Conservation (phyloP, 92 coral and sea anemone species). For the Actinostola sp. region DNA sequence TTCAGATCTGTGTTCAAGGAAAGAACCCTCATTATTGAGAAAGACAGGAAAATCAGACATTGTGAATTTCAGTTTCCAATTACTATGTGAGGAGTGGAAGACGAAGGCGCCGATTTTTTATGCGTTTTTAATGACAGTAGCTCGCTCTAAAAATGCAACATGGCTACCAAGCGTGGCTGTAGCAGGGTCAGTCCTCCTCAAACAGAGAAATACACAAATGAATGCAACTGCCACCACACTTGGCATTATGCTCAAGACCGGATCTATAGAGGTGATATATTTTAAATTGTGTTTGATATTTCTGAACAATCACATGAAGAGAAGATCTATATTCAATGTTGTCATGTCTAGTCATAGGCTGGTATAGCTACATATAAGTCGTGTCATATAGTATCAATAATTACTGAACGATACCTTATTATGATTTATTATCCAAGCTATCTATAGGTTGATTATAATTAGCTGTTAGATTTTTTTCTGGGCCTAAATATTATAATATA, state of each 20-base stretch:
- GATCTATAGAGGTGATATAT: constrained; percentile 68
- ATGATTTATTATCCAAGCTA: too few relatives aligned
- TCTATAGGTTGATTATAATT: too few relatives aligned
- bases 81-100: constrained; percentile 67
- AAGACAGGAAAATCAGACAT: constrained; percentile 46
- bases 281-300: neutral
- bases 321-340: too few relatives aligned
- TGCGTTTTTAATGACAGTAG: constrained; percentile 49
- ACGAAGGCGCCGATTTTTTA: constrained; percentile 69
- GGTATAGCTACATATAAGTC: too few relatives aligned
- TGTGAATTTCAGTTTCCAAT: constrained; percentile 32
- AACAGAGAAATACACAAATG: constrained; percentile 73
- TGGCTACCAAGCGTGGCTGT: constrained; percentile 79
- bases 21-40: constrained; percentile 46
- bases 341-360: too few relatives aligned
- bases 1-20: constrained; percentile 50
- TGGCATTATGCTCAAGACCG: constrained; percentile 54
- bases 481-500: too few relatives aligned
- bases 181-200: constrained; percentile 67
- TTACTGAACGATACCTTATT: too few relatives aligned
- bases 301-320: too few relatives aligned
- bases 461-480: too few relatives aligned
- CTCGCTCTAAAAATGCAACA: constrained; percentile 28
- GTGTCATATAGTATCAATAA: too few relatives aligned
- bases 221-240: constrained; percentile 58